Evolutionary conservation across 2,888 invertebrate species (phyloP).

Genomic region (Abscondita cerata): DNA sequence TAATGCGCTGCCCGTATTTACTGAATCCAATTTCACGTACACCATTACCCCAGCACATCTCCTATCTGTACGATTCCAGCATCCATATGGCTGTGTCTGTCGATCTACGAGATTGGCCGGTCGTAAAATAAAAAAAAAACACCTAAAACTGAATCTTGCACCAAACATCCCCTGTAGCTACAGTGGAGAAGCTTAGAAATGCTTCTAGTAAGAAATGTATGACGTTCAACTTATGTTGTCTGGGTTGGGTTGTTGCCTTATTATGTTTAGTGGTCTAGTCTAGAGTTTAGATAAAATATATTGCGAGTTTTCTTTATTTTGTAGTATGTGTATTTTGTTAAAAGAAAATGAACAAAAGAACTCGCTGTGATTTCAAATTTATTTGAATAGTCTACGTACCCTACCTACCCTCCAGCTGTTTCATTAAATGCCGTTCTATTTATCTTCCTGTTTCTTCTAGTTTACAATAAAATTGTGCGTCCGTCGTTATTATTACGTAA

Average conservation of each 20-base stretch:
- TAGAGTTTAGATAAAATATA: conserved; percentile 25
- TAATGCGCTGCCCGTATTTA: conserved; percentile 39
- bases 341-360: background rate
- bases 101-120: conserved; percentile 38
- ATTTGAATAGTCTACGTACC: background rate
- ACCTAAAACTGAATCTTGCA: conserved; percentile 30
- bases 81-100: conserved; percentile 37
- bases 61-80: conserved; percentile 35
- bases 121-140: conserved; percentile 35
- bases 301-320: conserved; percentile 14
- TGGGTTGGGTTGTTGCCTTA: conserved; percentile 18
- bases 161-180: conserved; percentile 16
- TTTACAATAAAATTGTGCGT: no score
- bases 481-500: no score
- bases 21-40: conserved; percentile 40
- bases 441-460: no score
- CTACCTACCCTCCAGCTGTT: conserved; percentile 2
- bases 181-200: conserved; percentile 13
- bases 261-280: conserved; percentile 28
- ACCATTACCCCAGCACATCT: conserved; percentile 36
- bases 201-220: conserved; percentile 13
- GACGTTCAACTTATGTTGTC: conserved; percentile 29
- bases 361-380: conserved; percentile 8
- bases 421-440: background rate
- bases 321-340: conserved; percentile 11